A percentile compares a stretch with the other conserved stretches of the same genome.
Evolutionary conservation across 2,113 vertebrate species (phyloP).

Genomic region (Engraulis encrasicolus): DNA sequence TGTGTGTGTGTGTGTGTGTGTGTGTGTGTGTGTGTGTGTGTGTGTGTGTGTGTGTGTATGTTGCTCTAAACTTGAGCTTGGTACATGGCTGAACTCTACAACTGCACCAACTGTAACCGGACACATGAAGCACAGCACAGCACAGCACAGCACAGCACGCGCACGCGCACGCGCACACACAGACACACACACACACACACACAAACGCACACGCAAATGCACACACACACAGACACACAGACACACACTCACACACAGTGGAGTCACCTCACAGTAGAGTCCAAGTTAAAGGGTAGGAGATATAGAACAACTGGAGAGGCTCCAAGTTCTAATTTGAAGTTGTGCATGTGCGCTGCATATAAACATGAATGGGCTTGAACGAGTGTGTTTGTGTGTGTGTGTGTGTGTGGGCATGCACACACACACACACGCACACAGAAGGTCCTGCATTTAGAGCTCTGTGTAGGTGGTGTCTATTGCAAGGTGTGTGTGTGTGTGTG

Average conservation of each 20-base stretch:
- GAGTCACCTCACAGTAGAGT: background rate
- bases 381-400: background rate
- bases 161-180: no score
- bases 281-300: background rate
- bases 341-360: slow-evolving; percentile 16
- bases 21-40: background rate
- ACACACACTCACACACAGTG: background rate
- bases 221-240: background rate
- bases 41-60: no score
- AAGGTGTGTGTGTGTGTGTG: background rate
- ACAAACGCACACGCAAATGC: background rate
- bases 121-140: no score
- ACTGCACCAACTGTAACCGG: background rate
- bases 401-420: slow-evolving; percentile 13
- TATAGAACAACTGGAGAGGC: background rate
- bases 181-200: background rate
- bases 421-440: no score
- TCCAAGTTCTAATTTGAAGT: background rate
- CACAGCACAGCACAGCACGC: no score
- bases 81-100: background rate
- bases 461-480: slow-evolving; percentile 19
- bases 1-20: background rate
- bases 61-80: background rate
- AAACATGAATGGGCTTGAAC: background rate
- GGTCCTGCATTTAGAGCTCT: no score